Conservation (phyloP, 2,888 invertebrate species). For the Himalopsyche anomala region DNA sequence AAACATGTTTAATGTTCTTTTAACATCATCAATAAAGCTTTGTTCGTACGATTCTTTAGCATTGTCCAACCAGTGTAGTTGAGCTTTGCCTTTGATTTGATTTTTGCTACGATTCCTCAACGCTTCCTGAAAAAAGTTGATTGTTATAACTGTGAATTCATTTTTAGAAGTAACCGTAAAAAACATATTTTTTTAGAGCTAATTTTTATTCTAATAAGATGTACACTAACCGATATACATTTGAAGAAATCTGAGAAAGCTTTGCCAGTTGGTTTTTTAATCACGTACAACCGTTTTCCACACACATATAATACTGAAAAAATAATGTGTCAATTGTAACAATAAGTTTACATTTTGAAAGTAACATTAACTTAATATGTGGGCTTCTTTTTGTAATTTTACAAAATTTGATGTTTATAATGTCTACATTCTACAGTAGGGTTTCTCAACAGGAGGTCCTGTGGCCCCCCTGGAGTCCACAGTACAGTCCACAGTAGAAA, state of each 20-base stretch:
- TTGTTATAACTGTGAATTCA: no score
- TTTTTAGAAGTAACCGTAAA: no score
- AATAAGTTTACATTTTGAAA: slow-evolving; percentile 58
- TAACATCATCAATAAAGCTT: slow-evolving; percentile 85
- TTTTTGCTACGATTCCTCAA: slow-evolving; percentile 69
- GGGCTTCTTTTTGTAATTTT: no score
- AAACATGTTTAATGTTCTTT: slow-evolving; percentile 85
- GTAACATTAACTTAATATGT: no score
- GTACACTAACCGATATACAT: slow-evolving; percentile 80
- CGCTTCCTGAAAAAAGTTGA: slow-evolving; percentile 72
- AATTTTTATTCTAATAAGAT: no score
- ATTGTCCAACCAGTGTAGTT: slow-evolving; percentile 90
- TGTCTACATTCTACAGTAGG: no score
- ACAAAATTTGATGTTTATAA: no score
- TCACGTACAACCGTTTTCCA: slow-evolving; percentile 81
- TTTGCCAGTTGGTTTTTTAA: slow-evolving; percentile 83
- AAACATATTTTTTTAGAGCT: no score
- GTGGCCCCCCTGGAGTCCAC: no score
- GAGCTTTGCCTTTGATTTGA: not conserved
- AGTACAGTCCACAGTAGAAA: no score
- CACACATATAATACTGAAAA: slow-evolving; percentile 83
- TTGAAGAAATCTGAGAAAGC: slow-evolving; percentile 81
- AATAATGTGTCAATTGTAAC: slow-evolving; percentile 44
- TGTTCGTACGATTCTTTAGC: slow-evolving; percentile 85
- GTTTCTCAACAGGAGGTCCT: no score